Percentiles rank a stretch among this genome's conserved stretches.
These are phyloP conservation scores for Anthonomus grandis DNA, from an alignment of 1,140 invertebrate genomes.

Conservation along the genomic window DNA sequence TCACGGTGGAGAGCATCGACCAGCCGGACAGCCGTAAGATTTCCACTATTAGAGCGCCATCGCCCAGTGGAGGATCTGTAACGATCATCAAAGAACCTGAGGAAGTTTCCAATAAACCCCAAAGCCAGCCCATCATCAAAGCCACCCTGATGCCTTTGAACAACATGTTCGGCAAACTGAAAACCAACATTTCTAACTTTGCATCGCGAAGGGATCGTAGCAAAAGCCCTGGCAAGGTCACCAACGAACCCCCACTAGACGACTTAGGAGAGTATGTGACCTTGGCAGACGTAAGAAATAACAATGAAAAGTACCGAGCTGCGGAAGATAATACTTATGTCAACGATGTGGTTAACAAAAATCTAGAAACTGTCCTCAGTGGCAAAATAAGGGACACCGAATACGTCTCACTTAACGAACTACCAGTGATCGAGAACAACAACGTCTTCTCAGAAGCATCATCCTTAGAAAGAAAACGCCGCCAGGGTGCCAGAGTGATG, in stretches of 20 bases:
- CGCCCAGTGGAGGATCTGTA: slow-evolving; percentile 46
- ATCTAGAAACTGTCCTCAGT: slow-evolving; percentile 54
- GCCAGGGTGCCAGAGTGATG: slow-evolving; percentile 75
- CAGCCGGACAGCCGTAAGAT: slow-evolving; percentile 11
- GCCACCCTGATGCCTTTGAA: slow-evolving; percentile 55
- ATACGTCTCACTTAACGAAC: slow-evolving; percentile 76
- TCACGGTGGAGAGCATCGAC: slow-evolving; percentile 50
- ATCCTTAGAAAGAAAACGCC: slow-evolving; percentile 47
- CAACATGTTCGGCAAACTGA: slow-evolving; percentile 62
- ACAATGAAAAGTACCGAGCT: slow-evolving; percentile 59
- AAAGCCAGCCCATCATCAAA: slow-evolving; percentile 50
- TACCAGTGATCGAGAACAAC: slow-evolving; percentile 59
- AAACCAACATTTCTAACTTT: slow-evolving; percentile 57
- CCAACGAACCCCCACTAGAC: slow-evolving; percentile 1
- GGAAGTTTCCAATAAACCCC: slow-evolving; percentile 25
- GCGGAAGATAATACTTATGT: slow-evolving; percentile 52
- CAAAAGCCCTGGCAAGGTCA: slow-evolving; percentile 41
- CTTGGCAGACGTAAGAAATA: slow-evolving; percentile 76
- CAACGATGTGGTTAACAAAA: slow-evolving; percentile 56
- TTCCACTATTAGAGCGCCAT: slow-evolving; percentile 36
- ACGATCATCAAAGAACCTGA: slow-evolving; percentile 46
- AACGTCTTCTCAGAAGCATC: slow-evolving; percentile 49
- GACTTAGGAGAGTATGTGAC: slow-evolving; percentile 73
- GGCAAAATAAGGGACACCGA: slow-evolving; percentile 63
- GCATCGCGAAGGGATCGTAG: slow-evolving; percentile 49